Conservation (phyloP, 2,113 vertebrate genomes). For the Muscicapa adusta region DNA sequence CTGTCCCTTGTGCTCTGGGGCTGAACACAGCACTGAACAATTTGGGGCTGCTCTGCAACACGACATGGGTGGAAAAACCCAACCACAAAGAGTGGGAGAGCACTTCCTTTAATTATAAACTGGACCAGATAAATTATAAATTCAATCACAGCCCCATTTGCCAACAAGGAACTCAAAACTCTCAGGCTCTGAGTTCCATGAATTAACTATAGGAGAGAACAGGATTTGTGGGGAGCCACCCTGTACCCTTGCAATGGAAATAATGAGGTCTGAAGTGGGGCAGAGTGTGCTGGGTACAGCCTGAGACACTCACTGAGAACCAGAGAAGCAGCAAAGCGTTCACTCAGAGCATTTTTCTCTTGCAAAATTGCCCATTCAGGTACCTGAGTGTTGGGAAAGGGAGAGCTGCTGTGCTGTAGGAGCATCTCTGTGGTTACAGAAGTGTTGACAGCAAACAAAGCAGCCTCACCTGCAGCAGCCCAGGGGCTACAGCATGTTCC, state of each 20-base stretch:
- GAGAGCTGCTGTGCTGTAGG: background rate
- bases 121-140: background rate
- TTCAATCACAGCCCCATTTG: background rate
- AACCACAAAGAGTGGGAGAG: background rate
- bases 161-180: background rate
- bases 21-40: background rate
- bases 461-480: background rate
- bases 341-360: background rate
- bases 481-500: background rate
- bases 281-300: rapidly evolving
- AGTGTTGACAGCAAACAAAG: background rate
- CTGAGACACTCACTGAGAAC: background rate
- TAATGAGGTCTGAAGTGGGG: background rate
- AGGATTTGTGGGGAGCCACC: background rate
- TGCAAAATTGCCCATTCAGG: background rate
- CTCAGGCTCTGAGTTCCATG: background rate
- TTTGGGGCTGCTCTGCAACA: background rate
- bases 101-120: slow-evolving; percentile 22
- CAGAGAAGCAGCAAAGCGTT: background rate
- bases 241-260: background rate
- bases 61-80: background rate
- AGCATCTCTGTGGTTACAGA: background rate
- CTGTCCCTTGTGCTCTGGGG: background rate
- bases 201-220: background rate
- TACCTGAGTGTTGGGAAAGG: background rate